Evolutionary conservation across 2,888 invertebrate species (phyloP).

Genomic region (Actias luna): DNA sequence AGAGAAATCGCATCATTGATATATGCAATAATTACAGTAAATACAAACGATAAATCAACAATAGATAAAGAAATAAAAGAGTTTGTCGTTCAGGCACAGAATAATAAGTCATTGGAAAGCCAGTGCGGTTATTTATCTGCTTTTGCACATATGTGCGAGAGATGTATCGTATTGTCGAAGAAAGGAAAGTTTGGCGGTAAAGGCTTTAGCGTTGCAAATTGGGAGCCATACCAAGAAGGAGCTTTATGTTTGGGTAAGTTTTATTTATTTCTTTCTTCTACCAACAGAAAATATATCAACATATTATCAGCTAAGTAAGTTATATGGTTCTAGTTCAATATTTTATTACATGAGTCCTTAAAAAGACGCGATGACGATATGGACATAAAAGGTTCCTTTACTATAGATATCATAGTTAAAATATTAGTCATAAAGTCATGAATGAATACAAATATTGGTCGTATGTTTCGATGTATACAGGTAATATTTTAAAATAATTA

Average conservation of each 20-base stretch:
- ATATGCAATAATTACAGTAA: slow-evolving; percentile 86
- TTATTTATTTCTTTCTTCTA: neutral
- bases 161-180: slow-evolving; percentile 81
- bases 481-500: too few species aligned
- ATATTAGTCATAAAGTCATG: too few species aligned
- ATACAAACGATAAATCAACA: slow-evolving; percentile 77
- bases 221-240: slow-evolving; percentile 83
- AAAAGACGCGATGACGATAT: too few species aligned
- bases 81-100: slow-evolving; percentile 75
- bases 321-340: too few species aligned
- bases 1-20: slow-evolving; percentile 88
- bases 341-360: too few species aligned
- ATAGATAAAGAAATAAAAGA: slow-evolving; percentile 77
- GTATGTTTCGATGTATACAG: too few species aligned
- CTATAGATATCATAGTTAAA: too few species aligned
- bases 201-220: slow-evolving; percentile 70
- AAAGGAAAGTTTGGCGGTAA: slow-evolving; percentile 67
- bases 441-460: too few species aligned
- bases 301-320: too few species aligned
- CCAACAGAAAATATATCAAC: too few species aligned
- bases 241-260: slow-evolving; percentile 82
- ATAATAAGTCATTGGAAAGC: slow-evolving; percentile 84
- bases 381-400: too few species aligned
- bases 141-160: slow-evolving; percentile 86
- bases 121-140: slow-evolving; percentile 91